Base-by-base conservation (phyloP, 2,113 vertebrate species). In the Callorhinus ursinus region DNA sequence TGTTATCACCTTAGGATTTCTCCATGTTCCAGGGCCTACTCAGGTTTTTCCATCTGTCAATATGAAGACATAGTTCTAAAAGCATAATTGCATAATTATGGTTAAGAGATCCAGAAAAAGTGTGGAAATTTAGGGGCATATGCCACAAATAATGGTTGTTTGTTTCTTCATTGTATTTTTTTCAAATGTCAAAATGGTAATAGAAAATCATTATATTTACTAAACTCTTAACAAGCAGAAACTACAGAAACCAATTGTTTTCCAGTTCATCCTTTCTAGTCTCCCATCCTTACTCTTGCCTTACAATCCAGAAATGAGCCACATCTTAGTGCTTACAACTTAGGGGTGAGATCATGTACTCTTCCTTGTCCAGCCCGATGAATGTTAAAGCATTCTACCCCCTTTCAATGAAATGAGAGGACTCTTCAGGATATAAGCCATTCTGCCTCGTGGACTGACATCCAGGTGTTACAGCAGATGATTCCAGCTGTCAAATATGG, bases 311-410 rank as follows among this genome's bases (percentile, higher is more conserved):
- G 61, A 85, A 91, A 85, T 84, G 15, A 90, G 31, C 10, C 31
- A 76, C 15, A 21, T 89, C 4, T 51, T 33, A 88, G 61, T 36
- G 28, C 6, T 71, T 81, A 91, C 57, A 46, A 81, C 1, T 59
- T 26, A 19, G 24, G 15, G 2, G 6, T 59, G 11, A 61, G 28
- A 61, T 0, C 0, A 0, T 42, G 7, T 19, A 0, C 10, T 8
- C 15, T 16, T 31, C 36, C 7, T 12, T 42, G 61, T 91, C 42
- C 42, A 59, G 95, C 51, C 4, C 28, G 59, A 46, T 49, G 33
- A 71, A 16, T 55, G 2, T 14, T 74, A 69, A 88, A 42, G 4
- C 31, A 11, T 65, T 69, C 59, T 89, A 4, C 2, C 2, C 49
- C 11, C 24, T 36, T 69, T 36, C 65, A 82, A 0, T 21, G 57